Evolutionary conservation across 2,797 vertebrate genomes (phyloP), one percentile per base, ranked within the genome.

Genomic region (Jordanella pulchra): DNA sequence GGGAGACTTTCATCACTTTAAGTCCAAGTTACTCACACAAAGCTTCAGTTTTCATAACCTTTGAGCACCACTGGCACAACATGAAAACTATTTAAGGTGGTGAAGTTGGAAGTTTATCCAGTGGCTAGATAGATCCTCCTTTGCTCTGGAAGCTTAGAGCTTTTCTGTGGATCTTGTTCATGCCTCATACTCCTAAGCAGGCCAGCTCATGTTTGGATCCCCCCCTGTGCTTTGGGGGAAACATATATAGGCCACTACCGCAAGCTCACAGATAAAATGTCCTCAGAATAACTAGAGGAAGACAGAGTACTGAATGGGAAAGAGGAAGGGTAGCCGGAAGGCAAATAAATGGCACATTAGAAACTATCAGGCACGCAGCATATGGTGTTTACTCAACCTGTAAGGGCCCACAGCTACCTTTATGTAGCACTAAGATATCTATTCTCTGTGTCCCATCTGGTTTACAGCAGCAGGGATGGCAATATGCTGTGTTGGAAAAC

Each of bases 81-180:
- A 78, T 73, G 75, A 82, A 85, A 84, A 78, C 91, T 90, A 92
- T 93, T 93, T 93, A 84, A 71, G 77, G 83, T 79, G 73, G 70
- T 3, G 73, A 78, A 83, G 72, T 81, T 86, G 87, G 70, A 80
- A 63, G 76, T 89, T 87, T 83, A 86, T 85, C 86, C 67, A 76
- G 69, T 74, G 75, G 81, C 67, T 42, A 28, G 71, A 27, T 42
- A 28, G 71, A 27, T 81, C 51, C 72, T 44, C 68, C 42, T 86
- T 64, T 77, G 63, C 69, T 73, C 47, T 61, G 65, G 68, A 69
- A 67, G 67, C 60, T 64, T 45, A 69, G 65, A 78, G 74, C 76
- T 55, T 55, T 23, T 53, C 76, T 67, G 55, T 72, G 77, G 72
- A 67, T 68, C 64, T 78, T 80, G 71, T 67, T 72, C 27, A 48